Evolutionary conservation across 2,113 vertebrate genomes (phyloP).

Genomic region (Gobius niger): DNA sequence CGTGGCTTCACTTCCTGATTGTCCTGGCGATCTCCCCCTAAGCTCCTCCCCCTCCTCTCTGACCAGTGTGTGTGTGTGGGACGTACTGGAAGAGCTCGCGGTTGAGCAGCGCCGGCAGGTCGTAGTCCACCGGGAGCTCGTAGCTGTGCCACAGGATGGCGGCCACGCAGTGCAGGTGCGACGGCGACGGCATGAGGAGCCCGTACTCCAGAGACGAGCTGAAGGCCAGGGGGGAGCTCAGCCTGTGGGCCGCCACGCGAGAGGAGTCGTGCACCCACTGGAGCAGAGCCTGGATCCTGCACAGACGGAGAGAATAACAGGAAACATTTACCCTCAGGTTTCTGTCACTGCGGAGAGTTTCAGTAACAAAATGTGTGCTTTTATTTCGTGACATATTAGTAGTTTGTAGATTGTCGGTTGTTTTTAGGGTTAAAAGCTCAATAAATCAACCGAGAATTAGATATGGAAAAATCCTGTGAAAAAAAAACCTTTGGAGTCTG

Average conservation of each 20-base stretch:
- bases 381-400: no score
- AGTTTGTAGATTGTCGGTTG: no score
- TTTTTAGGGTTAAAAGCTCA: no score
- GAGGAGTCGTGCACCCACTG: constrained; percentile 98
- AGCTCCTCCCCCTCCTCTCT: no score
- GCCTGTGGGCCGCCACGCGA: constrained; percentile 88
- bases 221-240: constrained; percentile 81
- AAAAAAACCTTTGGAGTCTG: no score
- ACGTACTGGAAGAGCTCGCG: constrained; percentile 97
- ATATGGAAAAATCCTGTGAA: no score
- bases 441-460: no score
- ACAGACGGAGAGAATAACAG: neutral
- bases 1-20: no score
- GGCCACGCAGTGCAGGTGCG: constrained; percentile 95
- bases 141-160: constrained; percentile 98
- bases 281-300: constrained; percentile 93
- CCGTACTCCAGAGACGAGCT: constrained; percentile 85
- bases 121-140: constrained; percentile 93
- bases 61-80: no score
- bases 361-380: neutral
- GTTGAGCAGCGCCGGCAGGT: constrained; percentile 90
- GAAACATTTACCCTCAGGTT: no score
- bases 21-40: no score
- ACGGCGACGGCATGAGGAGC: constrained; percentile 96
- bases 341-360: no score